Evolutionary conservation across 2,888 invertebrate species (phyloP).

Genomic region (Cataglyphis albicans): DNA sequence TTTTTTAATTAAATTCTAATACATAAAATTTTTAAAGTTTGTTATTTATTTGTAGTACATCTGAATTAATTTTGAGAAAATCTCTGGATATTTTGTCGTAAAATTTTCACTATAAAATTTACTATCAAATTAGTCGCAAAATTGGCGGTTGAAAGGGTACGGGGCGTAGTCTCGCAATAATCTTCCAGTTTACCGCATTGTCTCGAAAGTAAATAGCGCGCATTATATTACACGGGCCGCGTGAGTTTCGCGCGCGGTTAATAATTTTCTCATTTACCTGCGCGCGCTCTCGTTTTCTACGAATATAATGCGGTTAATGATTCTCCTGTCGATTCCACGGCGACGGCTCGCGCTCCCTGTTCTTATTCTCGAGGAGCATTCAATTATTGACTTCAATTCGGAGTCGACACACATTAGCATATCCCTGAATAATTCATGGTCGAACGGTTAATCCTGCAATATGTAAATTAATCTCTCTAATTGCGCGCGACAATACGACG

Average conservation of each 20-base stretch:
- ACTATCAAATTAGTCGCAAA: background rate
- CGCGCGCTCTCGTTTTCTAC: slow-evolving; percentile 35
- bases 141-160: background rate
- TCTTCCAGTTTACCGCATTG: slow-evolving; percentile 11
- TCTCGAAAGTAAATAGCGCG: slow-evolving; percentile 48
- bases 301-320: slow-evolving; percentile 55
- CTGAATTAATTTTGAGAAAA: background rate
- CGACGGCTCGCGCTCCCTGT: slow-evolving; percentile 22
- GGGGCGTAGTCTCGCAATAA: background rate
- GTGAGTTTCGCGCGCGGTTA: slow-evolving; percentile 51
- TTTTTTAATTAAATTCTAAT: background rate
- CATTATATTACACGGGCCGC: slow-evolving; percentile 42
- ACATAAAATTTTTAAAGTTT: background rate
- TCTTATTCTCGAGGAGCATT: slow-evolving; percentile 64
- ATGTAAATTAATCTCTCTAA: slow-evolving; percentile 85
- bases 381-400: slow-evolving; percentile 79
- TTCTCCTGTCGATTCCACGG: background rate
- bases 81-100: background rate
- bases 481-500: slow-evolving; percentile 82
- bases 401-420: slow-evolving; percentile 81
- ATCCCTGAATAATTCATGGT: slow-evolving; percentile 84
- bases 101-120: background rate
- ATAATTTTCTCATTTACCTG: slow-evolving; percentile 54
- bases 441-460: slow-evolving; percentile 83
- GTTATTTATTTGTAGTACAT: background rate